Evolutionary conservation across 2,113 vertebrate genomes (phyloP).

Genomic region (Halcyon senegalensis): DNA sequence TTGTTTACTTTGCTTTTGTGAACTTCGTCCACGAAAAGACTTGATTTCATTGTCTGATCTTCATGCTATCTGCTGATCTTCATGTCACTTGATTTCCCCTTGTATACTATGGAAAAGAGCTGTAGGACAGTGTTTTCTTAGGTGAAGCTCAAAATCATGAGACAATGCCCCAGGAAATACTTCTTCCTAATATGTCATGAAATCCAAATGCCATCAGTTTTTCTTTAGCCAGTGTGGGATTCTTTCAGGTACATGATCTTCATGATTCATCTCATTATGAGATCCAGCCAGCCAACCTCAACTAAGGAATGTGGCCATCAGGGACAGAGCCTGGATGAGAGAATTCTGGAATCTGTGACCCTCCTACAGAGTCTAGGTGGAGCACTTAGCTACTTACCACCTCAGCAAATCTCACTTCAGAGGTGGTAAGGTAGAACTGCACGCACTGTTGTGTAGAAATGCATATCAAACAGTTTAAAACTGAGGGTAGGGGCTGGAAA

Average conservation of each 20-base stretch:
- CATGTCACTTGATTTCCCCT: background rate
- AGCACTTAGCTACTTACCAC: no score
- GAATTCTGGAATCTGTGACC: background rate
- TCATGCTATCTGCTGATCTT: background rate
- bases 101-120: background rate
- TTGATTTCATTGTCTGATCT: background rate
- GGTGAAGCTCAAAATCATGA: background rate
- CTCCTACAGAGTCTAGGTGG: background rate
- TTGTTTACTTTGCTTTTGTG: background rate
- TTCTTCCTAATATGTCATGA: background rate
- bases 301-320: no score
- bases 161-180: background rate
- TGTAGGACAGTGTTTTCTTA: background rate
- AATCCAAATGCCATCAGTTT: background rate
- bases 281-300: background rate
- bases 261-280: background rate
- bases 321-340: no score
- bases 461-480: background rate
- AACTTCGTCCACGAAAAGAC: background rate
- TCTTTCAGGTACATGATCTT: background rate
- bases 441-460: rapidly evolving
- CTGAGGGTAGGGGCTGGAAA: background rate
- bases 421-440: background rate
- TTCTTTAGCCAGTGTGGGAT: background rate
- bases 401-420: background rate